These are phyloP conservation scores for Aphelocoma californica DNA, from an alignment of 2,797 vertebrate genomes.

Conservation along the genomic window DNA sequence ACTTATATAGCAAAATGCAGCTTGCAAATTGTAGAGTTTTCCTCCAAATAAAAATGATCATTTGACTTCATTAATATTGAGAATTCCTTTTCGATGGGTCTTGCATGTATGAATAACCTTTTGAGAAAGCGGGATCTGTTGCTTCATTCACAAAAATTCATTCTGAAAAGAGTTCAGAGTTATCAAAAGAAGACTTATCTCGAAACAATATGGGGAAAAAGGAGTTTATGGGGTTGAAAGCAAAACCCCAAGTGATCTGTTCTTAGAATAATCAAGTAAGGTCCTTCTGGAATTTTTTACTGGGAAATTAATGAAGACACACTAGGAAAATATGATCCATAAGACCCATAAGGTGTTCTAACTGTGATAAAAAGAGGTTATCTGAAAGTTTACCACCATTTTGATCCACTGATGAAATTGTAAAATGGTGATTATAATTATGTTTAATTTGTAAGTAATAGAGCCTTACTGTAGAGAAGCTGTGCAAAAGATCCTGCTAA, in stretches of 20 bases:
- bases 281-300: neutral
- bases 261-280: neutral
- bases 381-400: neutral
- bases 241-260: accelerated
- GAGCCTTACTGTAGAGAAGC: neutral
- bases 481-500: neutral
- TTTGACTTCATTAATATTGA: neutral
- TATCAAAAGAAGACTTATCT: neutral
- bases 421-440: neutral
- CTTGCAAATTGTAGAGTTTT: neutral
- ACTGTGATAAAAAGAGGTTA: neutral
- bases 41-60: neutral
- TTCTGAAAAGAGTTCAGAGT: neutral
- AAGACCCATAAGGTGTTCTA: neutral
- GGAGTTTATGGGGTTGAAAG: neutral
- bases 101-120: neutral
- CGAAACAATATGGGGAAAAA: neutral
- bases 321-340: neutral
- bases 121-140: neutral
- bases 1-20: neutral
- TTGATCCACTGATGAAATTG: neutral
- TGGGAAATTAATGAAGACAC: neutral
- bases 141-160: neutral
- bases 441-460: neutral
- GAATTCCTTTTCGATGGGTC: neutral